Evolutionary conservation across 2,888 invertebrate genomes (phyloP), one percentile per base, ranked within the genome.

Genomic region (Blastobasis lacticolella): DNA sequence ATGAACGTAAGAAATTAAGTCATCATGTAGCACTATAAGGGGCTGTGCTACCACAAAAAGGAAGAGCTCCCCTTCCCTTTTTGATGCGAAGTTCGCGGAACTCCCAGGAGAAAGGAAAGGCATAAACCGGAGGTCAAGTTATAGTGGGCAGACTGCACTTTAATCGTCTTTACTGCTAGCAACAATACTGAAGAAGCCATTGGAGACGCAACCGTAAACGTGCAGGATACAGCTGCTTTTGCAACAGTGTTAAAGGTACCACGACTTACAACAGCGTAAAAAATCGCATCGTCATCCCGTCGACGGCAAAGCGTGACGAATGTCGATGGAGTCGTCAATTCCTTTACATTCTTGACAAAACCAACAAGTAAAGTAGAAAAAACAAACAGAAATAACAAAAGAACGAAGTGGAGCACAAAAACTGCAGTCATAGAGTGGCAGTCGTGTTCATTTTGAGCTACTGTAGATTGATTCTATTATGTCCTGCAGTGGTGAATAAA

Each of bases 261-360:
- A 10, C 9, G 36, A 6, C 10, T 48, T 46, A 40, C 42, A 69
- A 72, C 72, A 66, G 72, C 71, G 72, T 71, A 78, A 81, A 74
- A 84, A 85, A 81, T 78, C 69, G 81, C 83, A 70, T 53, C 75
- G 83, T 86, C 86, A 87, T 81, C 74, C 67, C 74, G 66, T 60
- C 72, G 72, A 78, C 73, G 76, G 73, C 67, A 65, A 71, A 73
- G 72, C 81, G 81, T 78, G 78, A 79, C 86, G 78, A 83, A 86
- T 75, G 67, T 75, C 78, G 68, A 83, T 78, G 75, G 71, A 85
- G 79, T 77, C 83, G 81, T 83, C 81, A 81, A 80, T 83, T 75
- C 78, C 76, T 77, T 74, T 68, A 73, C 76, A 71, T 79, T 78
- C 78, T 76, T 73, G 71, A 84, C 73, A 83, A 85, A 86, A 85